Conservation (phyloP, 2,797 vertebrate genomes). For the Oophaga sylvatica region DNA sequence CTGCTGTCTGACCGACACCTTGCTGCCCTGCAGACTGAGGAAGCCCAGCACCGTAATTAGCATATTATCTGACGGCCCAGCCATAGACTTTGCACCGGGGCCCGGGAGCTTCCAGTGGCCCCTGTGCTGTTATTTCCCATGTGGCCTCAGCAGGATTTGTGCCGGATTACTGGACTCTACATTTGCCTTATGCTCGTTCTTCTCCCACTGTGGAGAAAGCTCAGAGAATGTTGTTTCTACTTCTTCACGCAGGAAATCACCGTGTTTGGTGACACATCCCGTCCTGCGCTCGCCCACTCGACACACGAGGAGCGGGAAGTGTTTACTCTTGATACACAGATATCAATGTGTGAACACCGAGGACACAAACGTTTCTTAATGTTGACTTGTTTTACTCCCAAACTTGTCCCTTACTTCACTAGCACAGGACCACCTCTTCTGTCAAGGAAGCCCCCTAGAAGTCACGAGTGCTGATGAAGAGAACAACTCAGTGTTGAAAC, state of each 20-base stretch:
- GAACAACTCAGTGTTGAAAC: no score
- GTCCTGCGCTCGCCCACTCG: neutral
- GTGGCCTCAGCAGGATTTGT: neutral
- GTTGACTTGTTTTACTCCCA: neutral
- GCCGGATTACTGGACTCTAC: neutral
- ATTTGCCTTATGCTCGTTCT: neutral
- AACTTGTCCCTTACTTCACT: no score
- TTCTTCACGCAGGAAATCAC: slow-evolving; percentile 8
- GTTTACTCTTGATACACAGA: slow-evolving; percentile 1
- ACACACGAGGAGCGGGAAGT: neutral
- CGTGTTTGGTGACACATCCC: slow-evolving; percentile 1
- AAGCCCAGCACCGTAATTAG: no score
- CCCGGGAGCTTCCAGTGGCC: no score
- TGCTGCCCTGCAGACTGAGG: no score
- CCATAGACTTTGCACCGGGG: no score
- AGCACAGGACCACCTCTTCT: neutral
- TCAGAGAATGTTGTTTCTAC: neutral
- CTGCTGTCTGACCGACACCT: no score
- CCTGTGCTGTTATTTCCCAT: neutral
- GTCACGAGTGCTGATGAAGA: no score
- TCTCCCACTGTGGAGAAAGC: neutral
- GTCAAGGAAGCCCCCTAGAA: neutral
- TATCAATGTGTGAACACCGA: neutral
- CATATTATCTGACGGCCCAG: no score
- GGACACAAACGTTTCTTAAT: slow-evolving; percentile 1